Evolutionary conservation across 2,113 vertebrate genomes (phyloP), one percentile per base, ranked within the genome.

Genomic region (Phrynosoma blainvillii): DNA sequence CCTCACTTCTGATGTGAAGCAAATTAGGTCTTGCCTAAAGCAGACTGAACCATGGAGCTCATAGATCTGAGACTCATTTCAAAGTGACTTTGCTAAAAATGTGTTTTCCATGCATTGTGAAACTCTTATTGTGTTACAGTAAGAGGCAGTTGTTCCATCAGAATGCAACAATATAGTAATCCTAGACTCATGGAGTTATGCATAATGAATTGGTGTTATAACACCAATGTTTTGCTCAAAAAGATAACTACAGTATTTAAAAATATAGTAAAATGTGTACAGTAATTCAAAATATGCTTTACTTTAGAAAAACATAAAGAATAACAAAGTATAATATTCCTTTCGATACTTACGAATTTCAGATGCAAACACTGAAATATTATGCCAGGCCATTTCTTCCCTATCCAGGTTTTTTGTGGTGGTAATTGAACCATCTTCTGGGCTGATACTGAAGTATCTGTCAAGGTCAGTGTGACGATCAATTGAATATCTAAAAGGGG

Each of bases 381-480:
- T 99, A 86, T 99, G 98, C 99, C 99, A 99, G 92, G 97, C 88
- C 23, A 97, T 98, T 66, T 97, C 94, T 92, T 99, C 99, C 92
- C 99, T 97, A 95, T 99, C 98, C 96, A 99, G 96, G 16, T 98
- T 96, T 95, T 98, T 98, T 1, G 95, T 97, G 25, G 98, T 98
- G 94, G 97, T 98, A 88, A 99, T 99, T 95, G 97, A 97, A 89
- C 99, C 99, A 66, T 99, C 98, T 82, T 99, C 98, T 87, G 96
- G 89, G 91, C 97, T 98, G 92, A 99, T 97, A 89, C 93, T 97
- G 95, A 99, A 99, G 93, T 98, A 99, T 96, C 98, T 98, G 93
- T 99, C 98, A 30, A 99, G 96, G 92, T 99, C 98, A 54, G 98
- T 99, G 92, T 99, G 98, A 76, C 97, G 98, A 93, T 98, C 98